Conservation (phyloP, 2,113 vertebrate species). For the Rutilus rutilus region DNA sequence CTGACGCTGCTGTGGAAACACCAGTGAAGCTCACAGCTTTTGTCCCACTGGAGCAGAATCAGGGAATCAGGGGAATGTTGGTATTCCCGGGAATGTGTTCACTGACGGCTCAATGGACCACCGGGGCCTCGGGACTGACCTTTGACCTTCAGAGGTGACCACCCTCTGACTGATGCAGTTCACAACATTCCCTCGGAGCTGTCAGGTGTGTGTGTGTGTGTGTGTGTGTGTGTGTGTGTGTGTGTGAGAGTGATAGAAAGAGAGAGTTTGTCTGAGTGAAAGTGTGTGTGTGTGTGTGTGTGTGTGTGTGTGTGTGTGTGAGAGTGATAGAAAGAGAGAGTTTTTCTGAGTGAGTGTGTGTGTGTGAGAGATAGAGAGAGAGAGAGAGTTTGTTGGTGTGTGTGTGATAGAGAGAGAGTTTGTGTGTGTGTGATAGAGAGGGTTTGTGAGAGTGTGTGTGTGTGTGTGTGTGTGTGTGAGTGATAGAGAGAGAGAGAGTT, state of each 20-base stretch:
- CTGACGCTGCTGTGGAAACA: slow-evolving; percentile 29
- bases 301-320: background rate
- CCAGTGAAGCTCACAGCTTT: slow-evolving; percentile 59
- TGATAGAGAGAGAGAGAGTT: background rate
- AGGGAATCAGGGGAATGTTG: slow-evolving; percentile 69
- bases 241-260: slow-evolving; percentile 5
- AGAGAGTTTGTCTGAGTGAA: no score
- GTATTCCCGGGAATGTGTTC: slow-evolving; percentile 77
- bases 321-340: no score
- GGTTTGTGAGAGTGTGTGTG: background rate
- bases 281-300: no score
- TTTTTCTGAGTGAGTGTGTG: background rate
- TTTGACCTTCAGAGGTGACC: slow-evolving; percentile 65
- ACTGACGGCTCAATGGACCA: slow-evolving; percentile 67
- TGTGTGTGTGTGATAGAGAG: slow-evolving; percentile 17
- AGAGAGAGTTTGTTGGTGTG: background rate
- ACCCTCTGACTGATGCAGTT: slow-evolving; percentile 37
- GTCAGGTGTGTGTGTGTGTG: slow-evolving; percentile 41
- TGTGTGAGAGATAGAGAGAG: background rate
- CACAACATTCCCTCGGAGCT: slow-evolving; percentile 56
- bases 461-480: background rate
- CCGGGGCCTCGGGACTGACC: slow-evolving; percentile 70
- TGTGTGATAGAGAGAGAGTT: background rate
- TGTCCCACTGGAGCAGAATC: slow-evolving; percentile 71
- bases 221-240: slow-evolving; percentile 25